Percentiles rank a stretch among this genome's conserved stretches.
Conservation (phyloP, 2,797 vertebrate genomes). For the Hirundo rustica region DNA sequence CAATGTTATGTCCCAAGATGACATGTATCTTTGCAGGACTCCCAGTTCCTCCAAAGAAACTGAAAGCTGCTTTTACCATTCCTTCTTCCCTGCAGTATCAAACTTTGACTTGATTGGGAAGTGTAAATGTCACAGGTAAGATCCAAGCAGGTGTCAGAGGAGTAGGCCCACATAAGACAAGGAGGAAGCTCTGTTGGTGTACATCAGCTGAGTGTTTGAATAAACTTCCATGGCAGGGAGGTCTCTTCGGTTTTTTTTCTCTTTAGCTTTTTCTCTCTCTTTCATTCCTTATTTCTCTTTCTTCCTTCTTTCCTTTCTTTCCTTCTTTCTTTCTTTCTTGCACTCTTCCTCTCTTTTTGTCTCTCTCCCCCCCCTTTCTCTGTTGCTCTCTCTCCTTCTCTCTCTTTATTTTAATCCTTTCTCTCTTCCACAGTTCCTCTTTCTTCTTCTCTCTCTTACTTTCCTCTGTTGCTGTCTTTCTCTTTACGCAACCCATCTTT, state of each 20-base stretch:
- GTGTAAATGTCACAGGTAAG: neutral
- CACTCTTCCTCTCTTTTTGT: neutral
- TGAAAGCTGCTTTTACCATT: neutral
- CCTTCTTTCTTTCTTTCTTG: neutral
- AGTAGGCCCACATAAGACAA: neutral
- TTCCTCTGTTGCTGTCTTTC: neutral
- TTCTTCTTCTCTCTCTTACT: neutral
- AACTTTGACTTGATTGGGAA: neutral
- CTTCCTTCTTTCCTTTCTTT: rapidly evolving
- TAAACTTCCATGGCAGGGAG: neutral
- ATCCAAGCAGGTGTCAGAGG: neutral
- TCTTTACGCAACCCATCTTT: neutral
- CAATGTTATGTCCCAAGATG: rapidly evolving
- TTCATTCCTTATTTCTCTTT: rapidly evolving
- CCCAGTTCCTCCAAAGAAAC: neutral
- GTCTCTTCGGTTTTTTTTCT: neutral
- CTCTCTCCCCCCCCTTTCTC: neutral
- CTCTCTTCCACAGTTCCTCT: neutral
- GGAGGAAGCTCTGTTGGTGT: neutral
- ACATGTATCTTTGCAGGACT: neutral
- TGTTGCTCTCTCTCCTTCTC: neutral
- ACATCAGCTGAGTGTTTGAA: neutral
- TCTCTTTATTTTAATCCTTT: neutral
- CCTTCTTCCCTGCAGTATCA: neutral
- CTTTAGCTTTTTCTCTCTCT: neutral